Evolutionary conservation across 2,797 vertebrate genomes (phyloP).

Genomic region (Moxostoma hubbsi): DNA sequence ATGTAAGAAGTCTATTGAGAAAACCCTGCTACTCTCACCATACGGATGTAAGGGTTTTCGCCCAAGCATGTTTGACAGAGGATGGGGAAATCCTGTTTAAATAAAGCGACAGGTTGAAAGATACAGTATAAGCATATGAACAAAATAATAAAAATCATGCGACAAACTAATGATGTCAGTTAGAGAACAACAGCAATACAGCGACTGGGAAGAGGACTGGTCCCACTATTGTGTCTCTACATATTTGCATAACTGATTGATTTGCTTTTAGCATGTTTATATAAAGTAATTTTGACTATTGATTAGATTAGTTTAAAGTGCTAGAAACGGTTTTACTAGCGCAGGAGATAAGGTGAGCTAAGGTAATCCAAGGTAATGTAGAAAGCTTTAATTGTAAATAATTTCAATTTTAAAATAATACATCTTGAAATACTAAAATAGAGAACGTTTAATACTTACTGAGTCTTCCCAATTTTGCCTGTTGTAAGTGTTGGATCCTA

Average conservation of each 20-base stretch:
- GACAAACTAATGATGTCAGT: background rate
- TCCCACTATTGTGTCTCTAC: too few relatives aligned
- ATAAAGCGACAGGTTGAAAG: background rate
- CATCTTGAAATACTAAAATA: too few relatives aligned
- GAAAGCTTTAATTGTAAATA: background rate
- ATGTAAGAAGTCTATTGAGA: too few relatives aligned
- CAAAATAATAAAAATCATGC: background rate
- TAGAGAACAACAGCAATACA: too few relatives aligned
- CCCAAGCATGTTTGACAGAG: slow-evolving; percentile 98
- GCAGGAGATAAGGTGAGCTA: slow-evolving; percentile 17
- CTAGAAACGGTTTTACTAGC: background rate
- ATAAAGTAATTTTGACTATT: too few relatives aligned
- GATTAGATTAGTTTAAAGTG: too few relatives aligned
- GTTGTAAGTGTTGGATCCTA: slow-evolving; percentile 97
- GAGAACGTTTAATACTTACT: slow-evolving; percentile 71
- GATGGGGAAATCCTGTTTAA: slow-evolving; percentile 92
- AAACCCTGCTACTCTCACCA: slow-evolving; percentile 79
- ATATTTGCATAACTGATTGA: too few relatives aligned
- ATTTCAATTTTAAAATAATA: background rate
- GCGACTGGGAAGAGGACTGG: too few relatives aligned
- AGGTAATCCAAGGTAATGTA: background rate
- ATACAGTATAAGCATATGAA: too few relatives aligned
- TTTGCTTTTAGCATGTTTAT: too few relatives aligned
- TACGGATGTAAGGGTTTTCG: slow-evolving; percentile 97
- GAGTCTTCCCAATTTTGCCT: slow-evolving; percentile 99